Conservation (phyloP, 2,797 vertebrate genomes). For the Anabacerthia variegaticeps region DNA sequence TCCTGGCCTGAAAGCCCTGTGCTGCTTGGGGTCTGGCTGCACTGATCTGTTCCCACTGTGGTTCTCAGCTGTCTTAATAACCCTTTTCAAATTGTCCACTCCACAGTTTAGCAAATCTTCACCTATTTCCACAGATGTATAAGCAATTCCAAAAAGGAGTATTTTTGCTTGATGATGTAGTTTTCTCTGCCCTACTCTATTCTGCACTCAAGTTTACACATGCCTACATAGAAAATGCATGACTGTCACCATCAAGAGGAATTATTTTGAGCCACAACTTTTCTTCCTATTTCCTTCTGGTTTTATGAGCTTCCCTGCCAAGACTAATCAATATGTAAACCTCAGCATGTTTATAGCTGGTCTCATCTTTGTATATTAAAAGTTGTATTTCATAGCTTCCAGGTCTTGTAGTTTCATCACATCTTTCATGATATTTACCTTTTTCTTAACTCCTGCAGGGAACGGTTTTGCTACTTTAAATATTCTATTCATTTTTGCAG, state of each 20-base stretch:
- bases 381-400: background rate
- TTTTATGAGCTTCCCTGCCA: background rate
- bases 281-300: background rate
- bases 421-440: background rate
- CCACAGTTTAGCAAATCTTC: background rate
- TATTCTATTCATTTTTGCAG: background rate
- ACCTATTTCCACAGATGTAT: background rate
- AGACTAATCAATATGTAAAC: background rate
- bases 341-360: background rate
- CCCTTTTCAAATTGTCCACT: background rate
- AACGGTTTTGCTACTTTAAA: background rate
- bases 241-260: background rate
- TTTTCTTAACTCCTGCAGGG: background rate
- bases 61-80: background rate
- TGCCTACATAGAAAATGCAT: background rate
- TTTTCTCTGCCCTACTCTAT: background rate
- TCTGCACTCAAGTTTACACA: background rate
- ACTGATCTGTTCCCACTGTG: background rate
- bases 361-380: background rate
- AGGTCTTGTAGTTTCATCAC: background rate
- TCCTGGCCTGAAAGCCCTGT: background rate
- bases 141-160: background rate
- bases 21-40: background rate
- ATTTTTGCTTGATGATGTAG: background rate
- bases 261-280: conserved; percentile 1